Evolutionary conservation across 2,797 vertebrate species (phyloP), one percentile per base, ranked within the genome.

Genomic region (Thripadectes ignobilis): DNA sequence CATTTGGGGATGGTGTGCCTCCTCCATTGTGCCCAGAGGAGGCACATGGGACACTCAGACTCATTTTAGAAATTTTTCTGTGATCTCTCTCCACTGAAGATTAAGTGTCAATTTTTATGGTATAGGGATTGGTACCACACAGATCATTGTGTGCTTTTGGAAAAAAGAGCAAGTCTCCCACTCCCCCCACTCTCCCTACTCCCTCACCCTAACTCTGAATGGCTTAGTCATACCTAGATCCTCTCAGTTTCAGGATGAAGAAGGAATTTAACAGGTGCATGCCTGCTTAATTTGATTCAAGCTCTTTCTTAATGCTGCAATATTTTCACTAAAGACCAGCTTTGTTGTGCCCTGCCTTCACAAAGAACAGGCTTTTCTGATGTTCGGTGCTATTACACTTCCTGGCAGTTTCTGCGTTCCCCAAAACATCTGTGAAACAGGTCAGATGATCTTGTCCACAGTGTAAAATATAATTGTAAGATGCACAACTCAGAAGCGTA

Each of bases 1-100:
- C 23, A 52, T 36, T 71, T 9, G 0, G 3, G 39, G 49, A 10
- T 4, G 2, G 1, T 0, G 0, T 30, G 17, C 15, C 17, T 48
- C 51, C 32, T 27, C 3, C 1, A 2, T 0, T 22, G 26, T 17
- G 23, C 23, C n/a, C 48, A 67, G 19, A 32, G 18, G 32, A 59
- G 21, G 6, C 0, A 1, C 0, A 1, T 8, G 46, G 7, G 6
- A 81, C 7, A 71, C 18, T 71, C 36, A 81, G 34, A 20, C 5
- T 39, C 7, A 3, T 72, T 78, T 46, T 17, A 39, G 5, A 54
- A 58, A 39, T 10, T 52, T 67, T 85, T 52, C 57, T 55, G 36
- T 63, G 27, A 41, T 84, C 34, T 76, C 22, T 13, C 8, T 45
- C 73, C 45, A 32, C 39, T 32, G 46, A 54, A 81, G 17, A 39